Percentiles rank a stretch among this genome's conserved stretches.
phyloP scores from a whole-genome alignment of 2,797 vertebrate genomes.

The Dicrostonyx torquatus region DNA sequence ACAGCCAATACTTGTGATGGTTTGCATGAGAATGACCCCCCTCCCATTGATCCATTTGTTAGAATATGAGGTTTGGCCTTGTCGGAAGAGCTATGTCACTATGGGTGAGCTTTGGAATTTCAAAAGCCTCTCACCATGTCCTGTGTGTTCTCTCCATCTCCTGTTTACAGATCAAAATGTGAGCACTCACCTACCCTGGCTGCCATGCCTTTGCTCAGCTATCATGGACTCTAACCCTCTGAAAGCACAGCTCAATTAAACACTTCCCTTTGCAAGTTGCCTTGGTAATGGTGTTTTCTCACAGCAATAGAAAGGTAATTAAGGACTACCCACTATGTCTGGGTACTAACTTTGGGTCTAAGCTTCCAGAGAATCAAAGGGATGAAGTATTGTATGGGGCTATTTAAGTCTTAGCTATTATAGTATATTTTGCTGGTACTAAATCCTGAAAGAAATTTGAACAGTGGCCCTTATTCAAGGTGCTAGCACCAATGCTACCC shows the following conservation, averaged over 20 bases:
- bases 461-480: not conserved
- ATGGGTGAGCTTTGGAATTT: not conserved
- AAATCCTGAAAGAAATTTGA: slow-evolving; percentile 15
- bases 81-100: not conserved
- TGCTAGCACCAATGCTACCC: not conserved
- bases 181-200: not conserved
- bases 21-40: no score
- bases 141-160: no score
- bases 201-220: not conserved
- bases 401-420: not conserved
- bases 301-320: not conserved
- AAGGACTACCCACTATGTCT: not conserved
- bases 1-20: not conserved
- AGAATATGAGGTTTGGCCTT: not conserved
- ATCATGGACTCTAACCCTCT: not conserved
- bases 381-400: not conserved
- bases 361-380: not conserved
- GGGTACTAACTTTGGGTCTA: not conserved
- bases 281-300: not conserved
- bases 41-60: not conserved
- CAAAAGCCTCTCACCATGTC: not conserved
- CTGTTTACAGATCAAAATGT: not conserved
- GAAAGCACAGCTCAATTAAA: not conserved
- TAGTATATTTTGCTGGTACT: not conserved
- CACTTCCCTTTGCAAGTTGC: not conserved